phyloP scores from a whole-genome alignment of 2,113 vertebrate genomes.

The Neoarius graeffei region DNA sequence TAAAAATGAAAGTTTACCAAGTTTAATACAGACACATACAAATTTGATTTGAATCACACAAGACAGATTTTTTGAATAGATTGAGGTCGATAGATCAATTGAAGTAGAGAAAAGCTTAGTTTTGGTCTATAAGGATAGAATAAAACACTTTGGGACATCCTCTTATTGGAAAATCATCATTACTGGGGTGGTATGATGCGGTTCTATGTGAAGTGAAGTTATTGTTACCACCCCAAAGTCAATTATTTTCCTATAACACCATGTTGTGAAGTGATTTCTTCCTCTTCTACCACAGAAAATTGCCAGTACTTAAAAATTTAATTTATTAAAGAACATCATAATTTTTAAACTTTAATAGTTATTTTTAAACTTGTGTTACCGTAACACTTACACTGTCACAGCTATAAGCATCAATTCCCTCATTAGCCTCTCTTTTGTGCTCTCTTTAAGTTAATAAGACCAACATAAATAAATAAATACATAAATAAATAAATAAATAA shows the following conservation, averaged over 20 bases:
- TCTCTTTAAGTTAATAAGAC: neutral
- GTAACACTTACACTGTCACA: neutral
- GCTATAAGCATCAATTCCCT: neutral
- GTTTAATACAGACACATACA: neutral
- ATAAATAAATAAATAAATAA: too few species aligned
- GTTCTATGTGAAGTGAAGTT: neutral
- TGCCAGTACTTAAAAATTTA: too few species aligned
- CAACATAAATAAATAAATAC: too few species aligned
- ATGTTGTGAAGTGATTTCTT: neutral
- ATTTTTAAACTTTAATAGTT: neutral
- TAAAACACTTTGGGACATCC: neutral
- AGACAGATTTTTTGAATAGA: too few species aligned
- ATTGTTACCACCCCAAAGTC: neutral
- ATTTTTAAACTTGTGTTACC: neutral
- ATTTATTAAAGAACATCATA: neutral
- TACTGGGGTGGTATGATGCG: neutral
- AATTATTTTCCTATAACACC: neutral
- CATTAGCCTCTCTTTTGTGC: neutral
- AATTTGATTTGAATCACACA: neutral
- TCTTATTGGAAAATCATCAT: neutral
- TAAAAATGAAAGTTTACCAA: neutral
- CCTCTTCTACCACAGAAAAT: neutral
- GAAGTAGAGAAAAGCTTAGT: neutral
- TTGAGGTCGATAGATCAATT: neutral
- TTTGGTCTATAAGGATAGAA: neutral